Evolutionary conservation across 2,113 vertebrate species (phyloP), one percentile per base, ranked within the genome.

Genomic region (Heliornis fulica): DNA sequence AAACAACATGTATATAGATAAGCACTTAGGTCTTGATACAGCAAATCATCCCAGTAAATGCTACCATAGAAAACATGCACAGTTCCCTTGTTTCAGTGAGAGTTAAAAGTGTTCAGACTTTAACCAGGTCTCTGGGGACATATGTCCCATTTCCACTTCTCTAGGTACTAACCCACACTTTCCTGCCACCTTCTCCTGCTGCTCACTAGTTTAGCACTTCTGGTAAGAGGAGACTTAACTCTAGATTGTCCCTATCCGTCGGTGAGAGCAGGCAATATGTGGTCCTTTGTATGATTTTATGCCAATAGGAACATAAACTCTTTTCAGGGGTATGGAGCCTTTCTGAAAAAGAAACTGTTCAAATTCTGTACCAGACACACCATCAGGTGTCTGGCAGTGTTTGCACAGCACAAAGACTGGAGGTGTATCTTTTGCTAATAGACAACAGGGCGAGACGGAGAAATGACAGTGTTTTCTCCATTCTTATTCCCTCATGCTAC

Each of bases 181-280:
- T 60, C 71, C 29, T 85, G 26, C 15, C 10, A 5, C 23, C 11
- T 51, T 2, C 5, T n/a, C 8, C 56, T n/a, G 15, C 22, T 41
- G 5, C 9, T 56, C 32, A 26, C 18, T 20, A 14, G 2, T 4
- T 45, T 77, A 90, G 40, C 50, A 71, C 26, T 40, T 12, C 15
- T 63, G 38, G 40, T 32, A 23, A 50, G 23, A 76, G 9, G 10
- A 5, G 48, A 71, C 36, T 65, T 48, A 31, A 31, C 18, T 48
- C 20, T 53, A 45, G 20, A 16, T 31, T 43, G 11, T 10, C 10
- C 17, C 29, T 74, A 18, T 71, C 4, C 3, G 32, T 71, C 31
- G 43, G 10, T 34, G 54, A 65, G 5, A 74, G 10, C 3, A 4
- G 41, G 34, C 11, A 63, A 11, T 3, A 3, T 1, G 0, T 13